Percentiles rank a stretch among this genome's conserved stretches.
Conservation (phyloP, 2,888 invertebrate species). For the Synanthedon tipuliformis region DNA sequence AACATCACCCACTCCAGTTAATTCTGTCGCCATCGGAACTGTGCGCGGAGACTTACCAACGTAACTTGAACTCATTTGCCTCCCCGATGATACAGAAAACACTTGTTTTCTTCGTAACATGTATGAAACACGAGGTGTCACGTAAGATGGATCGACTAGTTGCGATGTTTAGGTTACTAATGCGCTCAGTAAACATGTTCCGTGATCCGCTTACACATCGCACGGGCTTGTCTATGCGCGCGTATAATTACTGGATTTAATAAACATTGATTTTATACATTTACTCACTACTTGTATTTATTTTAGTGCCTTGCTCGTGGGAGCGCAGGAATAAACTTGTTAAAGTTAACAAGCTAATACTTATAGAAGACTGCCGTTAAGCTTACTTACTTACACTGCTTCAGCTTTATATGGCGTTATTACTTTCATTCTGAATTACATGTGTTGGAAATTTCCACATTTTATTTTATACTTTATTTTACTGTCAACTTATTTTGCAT, state of each 20-base stretch:
- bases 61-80: constrained; percentile 20
- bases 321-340: no score
- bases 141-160: constrained; percentile 11
- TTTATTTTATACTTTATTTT: no score
- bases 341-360: no score
- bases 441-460: no score
- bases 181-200: constrained; percentile 41
- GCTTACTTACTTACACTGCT: no score
- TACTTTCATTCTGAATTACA: no score
- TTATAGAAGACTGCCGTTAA: no score
- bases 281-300: no score
- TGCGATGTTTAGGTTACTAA: constrained; percentile 49
- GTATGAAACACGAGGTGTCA: constrained; percentile 16
- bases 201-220: constrained; percentile 40
- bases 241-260: constrained; percentile 20
- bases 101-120: constrained; percentile 3
- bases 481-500: no score
- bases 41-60: constrained; percentile 17
- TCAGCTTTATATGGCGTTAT: no score
- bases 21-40: constrained; percentile 30
- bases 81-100: constrained; percentile 3
- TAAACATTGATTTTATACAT: constrained; percentile 4
- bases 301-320: no score
- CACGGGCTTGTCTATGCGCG: constrained; percentile 10
- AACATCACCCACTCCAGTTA: constrained; percentile 43